phyloP scores from a whole-genome alignment of 2,113 vertebrate genomes.

The Chelonoidis abingdonii region DNA sequence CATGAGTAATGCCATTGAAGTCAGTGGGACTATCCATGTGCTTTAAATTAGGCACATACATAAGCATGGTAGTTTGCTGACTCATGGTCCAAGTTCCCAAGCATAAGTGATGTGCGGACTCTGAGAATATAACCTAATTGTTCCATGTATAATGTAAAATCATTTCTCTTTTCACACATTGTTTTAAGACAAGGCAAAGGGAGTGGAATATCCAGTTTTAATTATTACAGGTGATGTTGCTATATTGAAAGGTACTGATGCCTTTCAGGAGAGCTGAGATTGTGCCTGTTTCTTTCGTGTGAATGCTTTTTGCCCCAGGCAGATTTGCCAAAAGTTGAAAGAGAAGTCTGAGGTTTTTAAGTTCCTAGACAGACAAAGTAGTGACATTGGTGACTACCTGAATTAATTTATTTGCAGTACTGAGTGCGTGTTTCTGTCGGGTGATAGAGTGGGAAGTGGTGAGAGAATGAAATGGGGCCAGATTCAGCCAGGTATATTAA shows the following conservation, averaged over 20 bases:
- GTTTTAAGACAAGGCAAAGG: conserved; percentile 3
- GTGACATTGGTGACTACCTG: conserved; percentile 11
- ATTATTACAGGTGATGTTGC: conserved; percentile 41
- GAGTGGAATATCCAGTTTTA: not conserved
- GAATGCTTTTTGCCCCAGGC: conserved; percentile 33
- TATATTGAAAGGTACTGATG: conserved; percentile 55
- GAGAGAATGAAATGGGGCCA: not conserved
- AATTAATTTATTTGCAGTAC: not conserved
- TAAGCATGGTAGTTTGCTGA: not conserved
- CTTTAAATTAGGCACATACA: not conserved
- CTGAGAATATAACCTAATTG: not conserved
- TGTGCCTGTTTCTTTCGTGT: conserved; percentile 32
- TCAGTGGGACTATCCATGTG: not conserved
- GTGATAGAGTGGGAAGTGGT: not conserved
- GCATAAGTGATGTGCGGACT: conserved; percentile 8
- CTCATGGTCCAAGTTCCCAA: not conserved
- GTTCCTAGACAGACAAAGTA: conserved; percentile 18
- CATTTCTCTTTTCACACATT: conserved; percentile 2
- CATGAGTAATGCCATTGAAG: not conserved
- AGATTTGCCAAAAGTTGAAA: conserved; percentile 44
- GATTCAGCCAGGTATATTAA: not conserved
- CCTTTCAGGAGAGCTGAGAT: conserved; percentile 52
- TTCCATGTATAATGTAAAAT: conserved; percentile 5
- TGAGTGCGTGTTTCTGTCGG: not conserved
- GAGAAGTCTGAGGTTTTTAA: conserved; percentile 29